A percentile compares a stretch with the other conserved stretches of the same genome.
Evolutionary conservation across 2,113 vertebrate species (phyloP).

Genomic region (Noctilio leporinus): DNA sequence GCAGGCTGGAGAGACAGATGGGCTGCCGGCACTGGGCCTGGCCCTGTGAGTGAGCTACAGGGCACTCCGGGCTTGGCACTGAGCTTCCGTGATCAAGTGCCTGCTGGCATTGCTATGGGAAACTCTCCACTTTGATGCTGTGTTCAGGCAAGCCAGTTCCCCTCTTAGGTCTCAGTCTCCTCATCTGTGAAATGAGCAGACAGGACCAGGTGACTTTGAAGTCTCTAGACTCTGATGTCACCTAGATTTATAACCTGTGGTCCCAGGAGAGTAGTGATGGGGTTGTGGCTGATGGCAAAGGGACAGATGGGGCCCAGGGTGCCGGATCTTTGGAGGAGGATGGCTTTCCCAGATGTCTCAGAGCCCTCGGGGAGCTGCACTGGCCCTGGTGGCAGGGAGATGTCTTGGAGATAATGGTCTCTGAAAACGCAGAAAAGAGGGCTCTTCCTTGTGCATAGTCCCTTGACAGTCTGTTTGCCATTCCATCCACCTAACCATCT

Average conservation of each 20-base stretch:
- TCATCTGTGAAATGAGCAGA: not conserved
- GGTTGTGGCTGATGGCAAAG: not conserved
- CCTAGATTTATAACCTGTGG: not conserved
- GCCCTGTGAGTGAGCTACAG: not conserved
- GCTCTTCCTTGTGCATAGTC: not conserved
- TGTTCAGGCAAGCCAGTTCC: not conserved
- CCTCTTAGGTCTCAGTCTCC: not conserved
- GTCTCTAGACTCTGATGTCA: not conserved
- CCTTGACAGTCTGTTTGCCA: not conserved
- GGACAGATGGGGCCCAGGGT: not conserved
- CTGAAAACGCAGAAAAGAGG: not conserved
- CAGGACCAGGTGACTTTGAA: not conserved
- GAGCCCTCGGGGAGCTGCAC: rapidly evolving
- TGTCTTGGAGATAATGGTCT: not conserved
- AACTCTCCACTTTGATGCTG: not conserved
- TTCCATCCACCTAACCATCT: not conserved
- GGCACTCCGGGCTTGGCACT: not conserved
- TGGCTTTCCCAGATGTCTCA: not conserved
- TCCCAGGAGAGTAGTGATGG: not conserved
- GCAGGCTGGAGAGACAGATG: constrained; percentile 66
- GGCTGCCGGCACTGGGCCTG: constrained; percentile 4
- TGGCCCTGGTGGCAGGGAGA: not conserved
- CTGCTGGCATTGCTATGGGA: rapidly evolving
- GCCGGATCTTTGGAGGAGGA: not conserved
- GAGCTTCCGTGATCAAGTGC: not conserved